These are phyloP conservation scores for Lonchura striata DNA, from an alignment of 2,113 vertebrate genomes.

Conservation along the genomic window DNA sequence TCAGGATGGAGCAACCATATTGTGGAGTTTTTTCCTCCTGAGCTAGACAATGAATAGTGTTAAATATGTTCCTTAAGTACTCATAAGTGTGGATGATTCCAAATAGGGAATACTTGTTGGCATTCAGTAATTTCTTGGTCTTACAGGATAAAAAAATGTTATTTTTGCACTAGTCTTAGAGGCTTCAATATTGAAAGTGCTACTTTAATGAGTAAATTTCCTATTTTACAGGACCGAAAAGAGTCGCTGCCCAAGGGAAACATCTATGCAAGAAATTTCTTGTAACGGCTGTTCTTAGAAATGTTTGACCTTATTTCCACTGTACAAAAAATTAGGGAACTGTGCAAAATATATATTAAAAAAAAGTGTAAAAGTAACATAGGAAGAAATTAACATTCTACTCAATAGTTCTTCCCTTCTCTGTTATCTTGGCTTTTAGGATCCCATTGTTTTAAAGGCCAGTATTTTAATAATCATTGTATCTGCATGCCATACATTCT, in stretches of 20 bases:
- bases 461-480: not conserved
- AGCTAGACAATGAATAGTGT: not conserved
- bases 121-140: not conserved
- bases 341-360: not conserved
- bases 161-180: not conserved
- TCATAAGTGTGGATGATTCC: not conserved
- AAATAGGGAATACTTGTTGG: not conserved
- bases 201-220: not conserved
- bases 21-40: accelerated
- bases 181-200: not conserved
- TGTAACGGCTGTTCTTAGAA: slow-evolving; percentile 1
- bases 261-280: not conserved
- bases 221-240: not conserved
- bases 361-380: not conserved
- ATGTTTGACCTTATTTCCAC: not conserved
- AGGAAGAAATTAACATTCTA: not conserved
- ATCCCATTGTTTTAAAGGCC: not conserved
- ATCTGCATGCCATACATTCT: not conserved
- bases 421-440: not conserved
- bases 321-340: not conserved
- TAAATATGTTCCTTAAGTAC: not conserved
- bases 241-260: not conserved
- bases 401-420: not conserved
- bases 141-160: not conserved
- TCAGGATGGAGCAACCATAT: not conserved